Percentiles rank a stretch among this genome's conserved stretches.
These are phyloP conservation scores for Elgaria multicarinata DNA, from an alignment of 2,113 vertebrate genomes.

Conservation along the genomic window DNA sequence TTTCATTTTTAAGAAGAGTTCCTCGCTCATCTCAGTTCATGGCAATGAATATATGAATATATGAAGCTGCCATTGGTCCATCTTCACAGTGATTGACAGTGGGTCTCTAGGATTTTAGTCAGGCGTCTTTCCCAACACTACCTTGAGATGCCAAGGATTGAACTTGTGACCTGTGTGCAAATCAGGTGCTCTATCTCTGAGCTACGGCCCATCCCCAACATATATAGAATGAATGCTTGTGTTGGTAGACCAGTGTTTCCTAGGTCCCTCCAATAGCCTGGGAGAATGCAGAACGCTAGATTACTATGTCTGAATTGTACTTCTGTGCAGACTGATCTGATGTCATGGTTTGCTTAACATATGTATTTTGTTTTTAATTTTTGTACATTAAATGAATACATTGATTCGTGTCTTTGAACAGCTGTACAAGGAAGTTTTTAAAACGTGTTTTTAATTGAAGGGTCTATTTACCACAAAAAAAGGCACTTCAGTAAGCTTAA, in stretches of 20 bases:
- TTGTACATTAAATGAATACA: conserved; percentile 45
- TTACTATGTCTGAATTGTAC: neutral
- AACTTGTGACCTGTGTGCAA: neutral
- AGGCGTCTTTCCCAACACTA: neutral
- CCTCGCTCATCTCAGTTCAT: neutral
- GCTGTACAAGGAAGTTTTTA: conserved; percentile 59
- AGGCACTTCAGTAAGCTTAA: conserved; percentile 71
- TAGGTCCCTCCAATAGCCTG: neutral
- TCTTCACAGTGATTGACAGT: too few relatives aligned
- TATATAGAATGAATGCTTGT: neutral
- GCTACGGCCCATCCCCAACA: neutral
- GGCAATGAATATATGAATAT: neutral
- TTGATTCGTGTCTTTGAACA: conserved; percentile 60
- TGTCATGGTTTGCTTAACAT: neutral
- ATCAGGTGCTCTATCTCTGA: neutral
- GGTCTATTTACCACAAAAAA: conserved; percentile 63
- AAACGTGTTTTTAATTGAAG: conserved; percentile 73
- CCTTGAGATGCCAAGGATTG: neutral
- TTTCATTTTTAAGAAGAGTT: neutral
- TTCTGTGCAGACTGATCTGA: neutral
- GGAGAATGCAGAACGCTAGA: neutral
- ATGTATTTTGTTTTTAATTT: conserved; percentile 25
- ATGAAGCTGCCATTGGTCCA: neutral
- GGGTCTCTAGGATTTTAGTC: too few relatives aligned
- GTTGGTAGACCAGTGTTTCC: neutral